These are phyloP conservation scores for Calameuta filiformis DNA, from an alignment of 2,888 invertebrate genomes.

Conservation along the genomic window DNA sequence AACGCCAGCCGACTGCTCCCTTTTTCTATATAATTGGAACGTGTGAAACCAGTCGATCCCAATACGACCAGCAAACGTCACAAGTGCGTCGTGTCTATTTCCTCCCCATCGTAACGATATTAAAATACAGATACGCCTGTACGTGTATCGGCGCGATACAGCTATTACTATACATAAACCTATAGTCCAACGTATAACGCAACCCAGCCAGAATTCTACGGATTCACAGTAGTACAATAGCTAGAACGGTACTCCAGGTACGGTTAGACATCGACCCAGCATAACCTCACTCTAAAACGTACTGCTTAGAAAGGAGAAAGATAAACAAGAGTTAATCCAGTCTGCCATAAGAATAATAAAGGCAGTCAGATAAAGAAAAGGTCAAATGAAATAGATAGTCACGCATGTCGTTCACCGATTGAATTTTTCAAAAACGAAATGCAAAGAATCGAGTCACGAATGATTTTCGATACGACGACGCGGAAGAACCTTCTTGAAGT, in stretches of 20 bases:
- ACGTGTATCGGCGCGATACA: neutral
- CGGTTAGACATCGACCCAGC: neutral
- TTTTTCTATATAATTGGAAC: neutral
- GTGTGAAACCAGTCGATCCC: neutral
- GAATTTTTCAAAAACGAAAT: neutral
- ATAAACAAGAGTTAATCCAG: neutral
- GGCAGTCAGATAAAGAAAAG: neutral
- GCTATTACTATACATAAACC: neutral
- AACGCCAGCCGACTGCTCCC: neutral
- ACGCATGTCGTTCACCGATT: neutral
- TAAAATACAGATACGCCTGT: neutral
- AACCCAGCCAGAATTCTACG: neutral
- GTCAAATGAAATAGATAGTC: neutral
- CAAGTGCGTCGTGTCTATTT: neutral
- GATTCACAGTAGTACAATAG: neutral
- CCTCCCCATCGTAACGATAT: neutral
- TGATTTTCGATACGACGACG: neutral
- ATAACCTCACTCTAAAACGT: neutral
- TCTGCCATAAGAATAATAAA: neutral
- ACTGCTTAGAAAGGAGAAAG: neutral
- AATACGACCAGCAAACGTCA: neutral
- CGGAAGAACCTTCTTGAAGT: neutral
- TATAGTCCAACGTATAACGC: neutral
- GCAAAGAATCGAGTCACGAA: too few relatives aligned
- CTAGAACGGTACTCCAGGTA: neutral